A percentile compares a stretch with the other conserved stretches of the same genome.
phyloP scores from a whole-genome alignment of 2,113 vertebrate genomes.

The Apeltes quadracus region DNA sequence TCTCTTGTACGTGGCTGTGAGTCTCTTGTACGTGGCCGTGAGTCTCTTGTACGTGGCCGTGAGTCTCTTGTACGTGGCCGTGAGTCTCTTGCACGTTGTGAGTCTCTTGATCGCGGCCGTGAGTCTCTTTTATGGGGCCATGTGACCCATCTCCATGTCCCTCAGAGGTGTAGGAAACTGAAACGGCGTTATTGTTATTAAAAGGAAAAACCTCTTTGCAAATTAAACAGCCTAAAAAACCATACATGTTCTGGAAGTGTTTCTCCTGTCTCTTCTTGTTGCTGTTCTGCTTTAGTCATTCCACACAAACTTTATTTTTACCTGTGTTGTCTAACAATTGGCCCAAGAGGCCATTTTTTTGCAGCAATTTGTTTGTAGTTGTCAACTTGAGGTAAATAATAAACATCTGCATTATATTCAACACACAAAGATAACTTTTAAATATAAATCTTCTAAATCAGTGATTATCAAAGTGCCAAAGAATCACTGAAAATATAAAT shows the following conservation, averaged over 20 bases:
- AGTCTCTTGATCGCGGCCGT: neutral
- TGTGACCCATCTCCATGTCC: neutral
- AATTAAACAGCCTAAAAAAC: neutral
- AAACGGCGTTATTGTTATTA: neutral
- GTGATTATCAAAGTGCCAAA: no score
- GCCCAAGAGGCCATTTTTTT: neutral
- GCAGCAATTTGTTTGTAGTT: neutral
- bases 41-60: neutral
- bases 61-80: neutral
- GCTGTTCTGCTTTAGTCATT: neutral
- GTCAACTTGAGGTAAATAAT: neutral
- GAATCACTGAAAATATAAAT: no score
- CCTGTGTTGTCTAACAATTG: neutral
- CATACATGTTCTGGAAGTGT: neutral
- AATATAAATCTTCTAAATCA: neutral
- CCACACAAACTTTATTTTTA: neutral
- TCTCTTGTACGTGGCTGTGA: neutral
- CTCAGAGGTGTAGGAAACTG: constrained; percentile 4
- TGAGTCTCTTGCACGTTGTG: neutral
- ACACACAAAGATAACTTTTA: neutral
- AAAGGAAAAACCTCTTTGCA: neutral
- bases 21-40: neutral
- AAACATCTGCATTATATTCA: neutral
- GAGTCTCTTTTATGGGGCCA: neutral
- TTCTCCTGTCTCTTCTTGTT: neutral